Percentiles rank a stretch among this genome's conserved stretches.
These are phyloP conservation scores for Phragmatobia fuliginosa DNA, from an alignment of 2,888 invertebrate genomes.

Conservation along the genomic window DNA sequence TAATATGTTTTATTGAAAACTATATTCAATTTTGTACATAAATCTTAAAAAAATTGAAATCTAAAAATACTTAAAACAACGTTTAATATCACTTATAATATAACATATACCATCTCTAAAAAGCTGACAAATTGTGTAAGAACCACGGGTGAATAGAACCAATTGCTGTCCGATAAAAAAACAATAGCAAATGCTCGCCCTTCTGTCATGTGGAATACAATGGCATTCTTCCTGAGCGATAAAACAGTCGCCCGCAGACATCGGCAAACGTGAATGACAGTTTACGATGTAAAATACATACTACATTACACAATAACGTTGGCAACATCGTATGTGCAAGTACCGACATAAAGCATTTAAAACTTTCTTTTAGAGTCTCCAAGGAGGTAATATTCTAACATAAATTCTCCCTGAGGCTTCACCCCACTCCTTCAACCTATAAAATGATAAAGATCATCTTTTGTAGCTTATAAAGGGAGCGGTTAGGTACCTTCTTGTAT, in stretches of 20 bases:
- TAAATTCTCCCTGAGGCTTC: slow-evolving; percentile 70
- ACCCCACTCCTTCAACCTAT: slow-evolving; percentile 69
- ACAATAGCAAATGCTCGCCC: slow-evolving; percentile 50
- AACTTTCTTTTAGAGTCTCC: slow-evolving; percentile 76
- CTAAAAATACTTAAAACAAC: not conserved
- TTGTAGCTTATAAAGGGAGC: slow-evolving; percentile 65
- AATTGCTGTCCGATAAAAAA: slow-evolving; percentile 57
- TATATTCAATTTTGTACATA: too few relatives aligned
- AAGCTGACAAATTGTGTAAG: slow-evolving; percentile 45
- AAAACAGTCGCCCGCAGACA: slow-evolving; percentile 58
- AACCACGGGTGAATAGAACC: slow-evolving; percentile 47
- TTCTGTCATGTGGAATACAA: slow-evolving; percentile 54
- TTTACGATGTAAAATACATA: slow-evolving; percentile 57
- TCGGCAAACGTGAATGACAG: slow-evolving; percentile 54
- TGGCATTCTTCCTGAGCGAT: slow-evolving; percentile 56
- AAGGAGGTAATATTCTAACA: slow-evolving; percentile 70
- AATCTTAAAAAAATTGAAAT: not conserved
- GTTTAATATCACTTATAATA: slow-evolving; percentile 13
- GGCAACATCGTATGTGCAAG: slow-evolving; percentile 58
- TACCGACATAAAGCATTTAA: slow-evolving; percentile 74
- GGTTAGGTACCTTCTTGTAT: slow-evolving; percentile 54
- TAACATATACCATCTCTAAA: slow-evolving; percentile 29
- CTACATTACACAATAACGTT: slow-evolving; percentile 51
- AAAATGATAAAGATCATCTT: slow-evolving; percentile 81
- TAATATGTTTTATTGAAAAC: too few relatives aligned